phyloP scores from a whole-genome alignment of 2,113 vertebrate species.

The Numida meleagris region DNA sequence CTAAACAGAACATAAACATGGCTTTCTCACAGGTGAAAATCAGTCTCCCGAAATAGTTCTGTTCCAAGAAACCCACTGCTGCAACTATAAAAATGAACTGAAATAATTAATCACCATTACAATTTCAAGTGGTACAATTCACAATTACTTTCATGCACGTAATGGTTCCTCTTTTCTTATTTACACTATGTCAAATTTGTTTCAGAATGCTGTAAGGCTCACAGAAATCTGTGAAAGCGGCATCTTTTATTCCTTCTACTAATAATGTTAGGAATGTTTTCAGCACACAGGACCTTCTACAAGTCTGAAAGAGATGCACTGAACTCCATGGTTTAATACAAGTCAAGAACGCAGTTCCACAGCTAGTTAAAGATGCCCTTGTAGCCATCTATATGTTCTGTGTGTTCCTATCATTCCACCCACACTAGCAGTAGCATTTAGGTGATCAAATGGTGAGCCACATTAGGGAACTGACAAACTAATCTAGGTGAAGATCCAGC shows the following conservation, averaged over 20 bases:
- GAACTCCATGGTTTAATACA: not conserved
- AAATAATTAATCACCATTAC: not conserved
- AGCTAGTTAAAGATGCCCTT: not conserved
- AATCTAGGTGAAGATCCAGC: not conserved
- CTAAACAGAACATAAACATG: not conserved
- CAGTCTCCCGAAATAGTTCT: not conserved
- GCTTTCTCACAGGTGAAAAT: not conserved
- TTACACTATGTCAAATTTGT: not conserved
- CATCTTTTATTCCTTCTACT: not conserved
- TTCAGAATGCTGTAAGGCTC: not conserved
- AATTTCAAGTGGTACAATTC: not conserved
- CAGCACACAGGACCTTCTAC: not conserved
- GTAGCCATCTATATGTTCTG: not conserved
- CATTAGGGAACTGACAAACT: not conserved
- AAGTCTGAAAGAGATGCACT: not conserved
- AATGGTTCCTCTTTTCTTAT: not conserved
- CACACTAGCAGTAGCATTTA: not conserved
- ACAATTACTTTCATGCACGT: not conserved
- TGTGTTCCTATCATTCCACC: not conserved
- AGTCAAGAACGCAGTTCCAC: not conserved
- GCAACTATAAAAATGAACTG: not conserved
- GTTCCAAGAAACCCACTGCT: not conserved
- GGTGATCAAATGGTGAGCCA: not conserved
- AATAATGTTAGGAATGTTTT: not conserved
- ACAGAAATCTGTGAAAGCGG: not conserved